Evolutionary conservation across 2,888 invertebrate genomes (phyloP).

Genomic region (Tetrapedia diversipes): DNA sequence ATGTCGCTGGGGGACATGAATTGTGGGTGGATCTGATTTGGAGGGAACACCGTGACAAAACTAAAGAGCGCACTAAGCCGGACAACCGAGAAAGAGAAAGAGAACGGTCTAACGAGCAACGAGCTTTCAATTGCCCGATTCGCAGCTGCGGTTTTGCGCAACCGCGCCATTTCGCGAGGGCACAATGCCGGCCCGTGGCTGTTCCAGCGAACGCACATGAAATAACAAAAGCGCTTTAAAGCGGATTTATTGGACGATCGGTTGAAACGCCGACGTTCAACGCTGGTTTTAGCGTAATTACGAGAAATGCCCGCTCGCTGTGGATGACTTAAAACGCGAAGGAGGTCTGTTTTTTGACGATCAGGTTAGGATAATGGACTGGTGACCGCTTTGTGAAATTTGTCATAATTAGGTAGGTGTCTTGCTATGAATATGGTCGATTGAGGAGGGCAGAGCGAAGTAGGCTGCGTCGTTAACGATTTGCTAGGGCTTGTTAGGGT

Average conservation of each 20-base stretch:
- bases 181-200: conserved; percentile 19
- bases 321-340: background rate
- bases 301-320: conserved; percentile 1
- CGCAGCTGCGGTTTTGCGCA: conserved; percentile 50
- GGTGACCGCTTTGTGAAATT: conserved; percentile 8
- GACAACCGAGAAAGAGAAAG: conserved; percentile 12
- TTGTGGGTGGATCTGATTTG: conserved; percentile 67
- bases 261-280: background rate
- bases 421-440: background rate
- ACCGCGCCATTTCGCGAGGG: conserved; percentile 4
- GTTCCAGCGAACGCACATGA: conserved; percentile 8
- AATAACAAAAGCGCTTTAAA: conserved; percentile 40
- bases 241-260: conserved; percentile 41
- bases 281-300: conserved; percentile 8
- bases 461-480: too few species aligned
- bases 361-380: background rate
- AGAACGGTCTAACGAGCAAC: conserved; percentile 41
- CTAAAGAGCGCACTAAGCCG: conserved; percentile 54
- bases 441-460: background rate
- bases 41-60: conserved; percentile 57
- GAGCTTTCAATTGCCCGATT: conserved; percentile 43
- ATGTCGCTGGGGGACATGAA: conserved; percentile 56
- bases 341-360: background rate
- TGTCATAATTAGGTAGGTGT: background rate
- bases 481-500: too few species aligned